Conservation (phyloP, 1,140 invertebrate species). For the Brachionus calyciflorus region DNA sequence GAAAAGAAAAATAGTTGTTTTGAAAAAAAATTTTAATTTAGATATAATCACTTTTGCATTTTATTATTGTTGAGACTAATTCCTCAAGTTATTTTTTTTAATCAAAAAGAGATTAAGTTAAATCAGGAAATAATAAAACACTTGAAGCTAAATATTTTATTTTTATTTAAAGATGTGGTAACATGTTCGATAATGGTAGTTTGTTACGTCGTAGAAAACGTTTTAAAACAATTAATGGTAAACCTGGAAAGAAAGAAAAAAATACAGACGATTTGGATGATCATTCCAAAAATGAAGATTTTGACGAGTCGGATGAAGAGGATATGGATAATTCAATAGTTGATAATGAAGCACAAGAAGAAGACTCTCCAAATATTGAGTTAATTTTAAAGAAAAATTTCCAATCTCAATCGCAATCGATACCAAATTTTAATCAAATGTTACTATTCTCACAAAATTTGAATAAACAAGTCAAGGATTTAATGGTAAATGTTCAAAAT, state of each 20-base stretch:
- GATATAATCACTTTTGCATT: neutral
- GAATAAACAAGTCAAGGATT: conserved; percentile 8
- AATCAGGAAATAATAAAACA: too few species aligned
- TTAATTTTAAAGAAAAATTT: too few species aligned
- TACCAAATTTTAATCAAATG: conserved; percentile 11
- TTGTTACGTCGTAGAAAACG: conserved; percentile 56
- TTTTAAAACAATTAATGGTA: conserved; percentile 50
- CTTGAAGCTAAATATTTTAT: neutral
- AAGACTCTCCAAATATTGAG: too few species aligned
- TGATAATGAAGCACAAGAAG: neutral
- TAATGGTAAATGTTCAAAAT: neutral
- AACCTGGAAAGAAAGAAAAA: neutral
- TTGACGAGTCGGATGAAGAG: neutral
- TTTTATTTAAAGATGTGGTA: conserved; percentile 66
- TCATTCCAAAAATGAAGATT: conserved; percentile 21
- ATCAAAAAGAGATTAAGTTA: too few species aligned
- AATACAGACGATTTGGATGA: neutral
- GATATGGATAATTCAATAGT: neutral
- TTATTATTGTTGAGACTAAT: too few species aligned
- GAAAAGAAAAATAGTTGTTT: too few species aligned
- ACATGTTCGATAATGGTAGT: conserved; percentile 61
- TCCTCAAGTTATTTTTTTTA: too few species aligned
- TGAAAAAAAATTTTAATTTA: neutral
- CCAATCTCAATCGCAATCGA: neutral
- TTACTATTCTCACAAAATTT: neutral